phyloP scores from a whole-genome alignment of 2,797 vertebrate genomes.

The Acrossocheilus fasciatus region DNA sequence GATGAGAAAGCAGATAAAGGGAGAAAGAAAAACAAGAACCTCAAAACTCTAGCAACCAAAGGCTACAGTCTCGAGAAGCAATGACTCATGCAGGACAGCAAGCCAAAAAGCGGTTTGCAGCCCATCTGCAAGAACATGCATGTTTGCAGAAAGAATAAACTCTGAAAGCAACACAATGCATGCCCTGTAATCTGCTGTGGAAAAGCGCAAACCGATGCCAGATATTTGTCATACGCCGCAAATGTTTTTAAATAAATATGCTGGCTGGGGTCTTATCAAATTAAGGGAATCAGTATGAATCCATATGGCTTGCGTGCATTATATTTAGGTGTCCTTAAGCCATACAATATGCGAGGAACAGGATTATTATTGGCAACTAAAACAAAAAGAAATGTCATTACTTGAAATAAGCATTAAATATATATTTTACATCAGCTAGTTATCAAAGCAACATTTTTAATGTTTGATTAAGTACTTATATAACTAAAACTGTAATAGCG shows the following conservation, averaged over 20 bases:
- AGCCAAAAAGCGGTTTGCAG: conserved; percentile 11
- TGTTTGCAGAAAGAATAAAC: conserved; percentile 33
- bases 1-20: conserved; percentile 63
- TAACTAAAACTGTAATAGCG: neutral
- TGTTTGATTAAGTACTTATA: neutral
- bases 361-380: neutral
- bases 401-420: neutral
- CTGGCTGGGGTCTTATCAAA: neutral
- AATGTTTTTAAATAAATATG: conserved; percentile 1
- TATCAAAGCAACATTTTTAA: neutral
- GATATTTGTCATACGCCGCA: neutral
- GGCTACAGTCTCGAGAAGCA: conserved; percentile 43
- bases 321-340: neutral
- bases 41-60: conserved; percentile 58
- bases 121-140: conserved; percentile 21
- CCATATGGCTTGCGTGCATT: neutral
- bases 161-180: conserved; percentile 23
- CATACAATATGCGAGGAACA: neutral
- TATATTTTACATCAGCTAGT: neutral
- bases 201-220: neutral
- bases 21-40: conserved; percentile 51
- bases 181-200: conserved; percentile 17
- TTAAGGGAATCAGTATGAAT: neutral
- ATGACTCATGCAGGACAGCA: conserved; percentile 26
- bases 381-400: neutral